Conservation (phyloP, 2,113 vertebrate genomes). For the Lutjanus erythropterus region DNA sequence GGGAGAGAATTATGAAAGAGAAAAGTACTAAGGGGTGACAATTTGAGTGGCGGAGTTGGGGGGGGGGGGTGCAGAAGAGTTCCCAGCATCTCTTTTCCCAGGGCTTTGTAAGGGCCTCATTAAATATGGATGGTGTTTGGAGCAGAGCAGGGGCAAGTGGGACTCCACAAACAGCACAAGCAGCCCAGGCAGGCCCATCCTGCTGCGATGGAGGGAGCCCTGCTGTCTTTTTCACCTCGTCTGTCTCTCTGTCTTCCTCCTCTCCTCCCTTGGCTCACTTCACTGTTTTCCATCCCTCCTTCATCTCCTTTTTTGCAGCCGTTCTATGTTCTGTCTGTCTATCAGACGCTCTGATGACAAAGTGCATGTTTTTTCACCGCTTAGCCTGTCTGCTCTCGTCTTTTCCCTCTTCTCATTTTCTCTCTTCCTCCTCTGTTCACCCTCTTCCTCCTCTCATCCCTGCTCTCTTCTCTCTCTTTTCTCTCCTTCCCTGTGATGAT, state of each 20-base stretch:
- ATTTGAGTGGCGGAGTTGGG: slow-evolving; percentile 15
- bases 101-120: slow-evolving; percentile 78
- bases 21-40: slow-evolving; percentile 20
- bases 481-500: slow-evolving; percentile 6
- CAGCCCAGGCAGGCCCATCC: slow-evolving; percentile 43
- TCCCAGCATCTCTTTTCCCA: slow-evolving; percentile 75
- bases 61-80: slow-evolving; percentile 37
- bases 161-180: slow-evolving; percentile 73
- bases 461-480: not conserved
- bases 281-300: not conserved
- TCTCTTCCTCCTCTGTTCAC: not conserved
- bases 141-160: slow-evolving; percentile 77
- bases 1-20: slow-evolving; percentile 38
- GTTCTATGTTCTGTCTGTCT: not conserved
- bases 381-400: not conserved
- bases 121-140: slow-evolving; percentile 82
- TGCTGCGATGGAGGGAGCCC: slow-evolving; percentile 27
- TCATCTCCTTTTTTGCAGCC: not conserved
- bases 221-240: slow-evolving; percentile 9
- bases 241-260: slow-evolving; percentile 22
- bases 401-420: not conserved
- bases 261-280: slow-evolving; percentile 3
- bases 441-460: not conserved
- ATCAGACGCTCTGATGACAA: slow-evolving; percentile 3
- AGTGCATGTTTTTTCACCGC: not conserved